phyloP scores from a whole-genome alignment of 2,797 vertebrate genomes.

The Oryzias dopingdopingensis region DNA sequence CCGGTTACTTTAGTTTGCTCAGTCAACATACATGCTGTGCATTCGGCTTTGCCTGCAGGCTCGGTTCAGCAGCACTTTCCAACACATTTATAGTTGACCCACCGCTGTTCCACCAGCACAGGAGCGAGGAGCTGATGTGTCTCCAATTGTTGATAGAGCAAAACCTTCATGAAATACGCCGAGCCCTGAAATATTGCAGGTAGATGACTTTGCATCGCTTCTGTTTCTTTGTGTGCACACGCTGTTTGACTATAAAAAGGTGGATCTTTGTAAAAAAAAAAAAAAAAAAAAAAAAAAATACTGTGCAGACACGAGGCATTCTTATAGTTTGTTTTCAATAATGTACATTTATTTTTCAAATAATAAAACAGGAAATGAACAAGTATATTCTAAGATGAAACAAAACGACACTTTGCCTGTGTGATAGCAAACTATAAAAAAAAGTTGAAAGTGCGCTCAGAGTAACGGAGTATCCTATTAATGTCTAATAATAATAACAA shows the following conservation, averaged over 20 bases:
- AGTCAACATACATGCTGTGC: slow-evolving; percentile 29
- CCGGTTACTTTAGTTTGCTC: slow-evolving; percentile 28
- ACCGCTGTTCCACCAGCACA: slow-evolving; percentile 5
- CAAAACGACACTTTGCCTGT: too few species aligned
- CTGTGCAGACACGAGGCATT: neutral
- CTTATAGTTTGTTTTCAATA: too few species aligned
- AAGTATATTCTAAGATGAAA: too few species aligned
- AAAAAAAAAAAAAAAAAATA: neutral
- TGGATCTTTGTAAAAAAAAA: neutral
- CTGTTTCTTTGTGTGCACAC: too few species aligned
- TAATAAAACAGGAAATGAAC: too few species aligned
- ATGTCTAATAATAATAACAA: neutral
- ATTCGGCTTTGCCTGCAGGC: slow-evolving; percentile 17
- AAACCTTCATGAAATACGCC: neutral
- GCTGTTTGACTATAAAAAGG: too few species aligned
- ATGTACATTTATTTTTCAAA: too few species aligned
- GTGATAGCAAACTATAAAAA: too few species aligned
- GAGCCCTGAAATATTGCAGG: too few species aligned
- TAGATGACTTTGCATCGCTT: too few species aligned
- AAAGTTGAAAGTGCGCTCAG: too few species aligned
- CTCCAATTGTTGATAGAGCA: slow-evolving; percentile 12
- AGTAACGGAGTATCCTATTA: too few species aligned
- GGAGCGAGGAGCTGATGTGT: slow-evolving; percentile 3
- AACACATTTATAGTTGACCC: slow-evolving; percentile 25
- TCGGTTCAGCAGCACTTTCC: slow-evolving; percentile 28